Evolutionary conservation across 2,888 invertebrate genomes (phyloP), one percentile per base, ranked within the genome.

Genomic region (Eupeodes luniger): DNA sequence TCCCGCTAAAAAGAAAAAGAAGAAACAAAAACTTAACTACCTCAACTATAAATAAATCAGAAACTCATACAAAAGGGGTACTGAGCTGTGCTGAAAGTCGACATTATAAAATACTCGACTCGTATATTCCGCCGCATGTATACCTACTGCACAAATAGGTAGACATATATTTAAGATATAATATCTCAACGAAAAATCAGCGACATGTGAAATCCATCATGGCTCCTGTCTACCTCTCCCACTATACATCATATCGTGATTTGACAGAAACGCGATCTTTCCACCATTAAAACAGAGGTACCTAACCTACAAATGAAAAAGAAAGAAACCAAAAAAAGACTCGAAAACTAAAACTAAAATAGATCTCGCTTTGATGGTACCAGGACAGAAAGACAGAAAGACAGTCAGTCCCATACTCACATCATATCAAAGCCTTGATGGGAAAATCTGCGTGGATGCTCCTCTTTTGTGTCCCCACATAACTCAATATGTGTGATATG

Each of bases 241-340:
- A 90, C 89, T 85, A 89, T 90, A 89, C 89, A 90, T 90, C 90
- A 90, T 90, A 90, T 89, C 89, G 78, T 87, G 89, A 90, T 90
- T 90, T 90, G 90, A 90, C 90, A 90, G 89, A 90, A 90, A 90
- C 90, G 90, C 90, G 90, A 90, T 89, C 90, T 90, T 89, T 84
- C 88, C 78, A 74, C 85, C 80, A 80, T 80, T 74, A 76, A 83
- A 76, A 69, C 61, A 49, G 44, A 51, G 44, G 40, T 36, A 66
- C 66, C 66, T 64, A 59, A 67, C 12, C 57, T 36, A 69, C 53
- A 70, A 67, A 51, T 36, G 14, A 55, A 14, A 72, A 4, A 49
- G 36, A 62, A 27, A 76, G 12, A 10, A 14, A 61, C n/a, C 27
- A 27, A 27, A 27, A 27, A 27, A 27, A 27, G 27, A 27, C 27